These are phyloP conservation scores for Ennomos erosarius DNA, from an alignment of 2,888 invertebrate species.

Conservation along the genomic window DNA sequence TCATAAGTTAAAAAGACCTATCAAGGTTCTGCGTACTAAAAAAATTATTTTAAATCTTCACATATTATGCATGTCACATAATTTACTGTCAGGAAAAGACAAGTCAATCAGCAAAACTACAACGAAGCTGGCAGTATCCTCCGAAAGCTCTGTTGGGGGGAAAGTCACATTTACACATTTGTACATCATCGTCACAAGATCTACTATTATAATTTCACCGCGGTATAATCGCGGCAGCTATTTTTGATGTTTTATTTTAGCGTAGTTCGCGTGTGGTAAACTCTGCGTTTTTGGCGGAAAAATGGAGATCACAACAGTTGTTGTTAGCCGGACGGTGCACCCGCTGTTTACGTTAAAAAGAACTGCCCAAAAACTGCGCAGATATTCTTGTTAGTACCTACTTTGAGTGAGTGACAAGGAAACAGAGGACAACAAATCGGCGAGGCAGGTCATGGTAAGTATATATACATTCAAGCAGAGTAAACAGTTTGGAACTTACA, in stretches of 20 bases:
- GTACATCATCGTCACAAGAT: conserved; percentile 45
- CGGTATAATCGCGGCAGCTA: conserved; percentile 71
- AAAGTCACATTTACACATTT: conserved; percentile 52
- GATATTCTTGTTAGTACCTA: too few relatives aligned
- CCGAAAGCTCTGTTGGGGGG: conserved; percentile 73
- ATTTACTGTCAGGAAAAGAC: too few relatives aligned
- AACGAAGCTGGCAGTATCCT: conserved; percentile 15
- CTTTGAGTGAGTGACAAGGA: too few relatives aligned
- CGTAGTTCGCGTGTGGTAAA: conserved; percentile 83
- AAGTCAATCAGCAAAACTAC: too few relatives aligned
- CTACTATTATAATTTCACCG: conserved; percentile 76
- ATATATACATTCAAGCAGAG: too few relatives aligned
- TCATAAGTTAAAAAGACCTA: too few relatives aligned
- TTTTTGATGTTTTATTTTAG: conserved; percentile 83
- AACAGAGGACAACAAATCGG: too few relatives aligned
- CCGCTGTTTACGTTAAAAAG: conserved; percentile 38
- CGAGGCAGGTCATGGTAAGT: too few relatives aligned
- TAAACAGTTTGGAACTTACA: too few relatives aligned
- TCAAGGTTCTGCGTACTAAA: too few relatives aligned
- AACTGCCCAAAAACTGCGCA: neutral
- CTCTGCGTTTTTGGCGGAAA: conserved; percentile 76
- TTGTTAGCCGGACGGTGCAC: conserved; percentile 61
- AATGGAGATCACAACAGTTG: conserved; percentile 63
- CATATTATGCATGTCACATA: too few relatives aligned
- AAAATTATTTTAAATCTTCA: too few relatives aligned